Conservation (phyloP, 2,113 vertebrate species). For the Alouatta palliata region DNA sequence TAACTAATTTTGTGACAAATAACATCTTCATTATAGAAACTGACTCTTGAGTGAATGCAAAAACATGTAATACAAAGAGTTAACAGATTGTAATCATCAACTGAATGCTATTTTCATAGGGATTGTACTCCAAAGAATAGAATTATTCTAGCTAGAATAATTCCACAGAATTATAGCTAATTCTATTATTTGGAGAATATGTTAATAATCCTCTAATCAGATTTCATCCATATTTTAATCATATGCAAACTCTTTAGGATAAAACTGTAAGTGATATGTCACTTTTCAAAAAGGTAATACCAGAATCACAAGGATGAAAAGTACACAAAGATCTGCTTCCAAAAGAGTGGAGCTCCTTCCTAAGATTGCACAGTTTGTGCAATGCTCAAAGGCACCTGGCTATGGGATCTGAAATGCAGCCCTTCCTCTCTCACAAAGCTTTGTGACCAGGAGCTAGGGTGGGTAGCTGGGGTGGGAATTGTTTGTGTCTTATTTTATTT, state of each 20-base stretch:
- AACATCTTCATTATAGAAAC: conserved; percentile 7
- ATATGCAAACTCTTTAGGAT: neutral
- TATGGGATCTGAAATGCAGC: neutral
- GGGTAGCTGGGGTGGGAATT: neutral
- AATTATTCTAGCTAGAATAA: neutral
- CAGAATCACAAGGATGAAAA: conserved; percentile 7
- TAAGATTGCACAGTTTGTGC: neutral
- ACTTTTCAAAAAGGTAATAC: neutral
- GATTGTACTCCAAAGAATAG: neutral
- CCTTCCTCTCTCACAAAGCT: neutral
- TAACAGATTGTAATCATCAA: neutral
- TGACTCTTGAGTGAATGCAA: neutral
- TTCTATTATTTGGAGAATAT: neutral
- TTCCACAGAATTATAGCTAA: no score
- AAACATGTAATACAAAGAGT: neutral
- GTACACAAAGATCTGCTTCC: neutral
- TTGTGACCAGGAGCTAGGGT: neutral
- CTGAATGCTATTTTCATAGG: neutral
- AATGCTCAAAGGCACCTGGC: neutral
- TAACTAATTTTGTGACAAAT: neutral
- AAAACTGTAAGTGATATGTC: neutral
- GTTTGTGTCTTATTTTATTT: neutral
- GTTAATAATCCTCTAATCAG: neutral
- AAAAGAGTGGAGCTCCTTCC: neutral
- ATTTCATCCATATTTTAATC: neutral